Base-by-base conservation (phyloP, 2,888 invertebrate species). In the Melolontha melolontha region DNA sequence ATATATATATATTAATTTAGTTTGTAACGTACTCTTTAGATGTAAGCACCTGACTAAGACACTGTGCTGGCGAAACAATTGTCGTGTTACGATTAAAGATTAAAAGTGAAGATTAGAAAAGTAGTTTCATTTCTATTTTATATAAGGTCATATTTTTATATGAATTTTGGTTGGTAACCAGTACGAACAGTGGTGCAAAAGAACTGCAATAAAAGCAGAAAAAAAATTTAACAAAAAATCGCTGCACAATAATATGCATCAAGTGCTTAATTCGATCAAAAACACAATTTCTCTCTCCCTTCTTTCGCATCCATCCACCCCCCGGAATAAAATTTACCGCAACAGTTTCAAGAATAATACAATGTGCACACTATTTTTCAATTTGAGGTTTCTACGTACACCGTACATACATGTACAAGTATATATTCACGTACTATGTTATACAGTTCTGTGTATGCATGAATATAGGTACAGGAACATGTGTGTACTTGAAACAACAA, bases 281-380 rank as follows among this genome's bases (percentile, higher is more conserved):
- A 68, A 64, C 40, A 64, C 68, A 64, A 68, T 68, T 66, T 66
- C 66, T 66, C 54, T 11, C 34, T 42, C 59, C 22, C 49, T 11
- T 16, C 49, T 14, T 8, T 8, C 47, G 16, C 47, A 14, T 2
- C 47, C 47, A 8, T 8, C 14, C 49, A 22, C 49, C 5, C 47
- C 16, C 65, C 12, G 49, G 54, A 68, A 66, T 59, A 66, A 66
- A 66, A 68, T 64, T 55, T 62, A 68, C 64, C 55, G 63, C 64
- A 68, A 68, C 64, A 68, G 54, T 68, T 66, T 68, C 67, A 68
- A 68, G 67, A 63, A 63, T 68, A 68, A 64, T 68, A 64, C 64
- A 55, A 41, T 17, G 41, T 41, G 63, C 54, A 40, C 67, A 49
- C 44, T 54, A 67, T 67, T 67, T 63, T 63, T 63, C 67, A 63